These are phyloP conservation scores for Actenoides hombroni DNA, from an alignment of 2,113 vertebrate genomes.

Conservation along the genomic window DNA sequence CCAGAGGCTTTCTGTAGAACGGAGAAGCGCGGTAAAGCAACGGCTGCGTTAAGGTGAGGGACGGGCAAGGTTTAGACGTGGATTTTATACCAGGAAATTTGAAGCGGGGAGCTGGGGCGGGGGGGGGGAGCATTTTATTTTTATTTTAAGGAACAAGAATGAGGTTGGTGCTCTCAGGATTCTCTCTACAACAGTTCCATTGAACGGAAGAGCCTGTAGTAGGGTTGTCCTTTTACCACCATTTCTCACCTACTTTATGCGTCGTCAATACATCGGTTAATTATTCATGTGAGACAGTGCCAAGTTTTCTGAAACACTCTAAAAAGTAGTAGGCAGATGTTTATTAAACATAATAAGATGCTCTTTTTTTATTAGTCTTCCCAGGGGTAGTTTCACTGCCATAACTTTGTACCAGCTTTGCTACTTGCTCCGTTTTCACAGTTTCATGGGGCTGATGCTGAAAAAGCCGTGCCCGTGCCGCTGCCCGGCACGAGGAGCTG, in stretches of 20 bases:
- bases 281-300: neutral
- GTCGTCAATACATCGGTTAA: neutral
- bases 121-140: neutral
- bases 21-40: neutral
- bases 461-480: too few relatives aligned
- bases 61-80: fast-evolving
- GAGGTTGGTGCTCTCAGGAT: neutral
- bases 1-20: neutral
- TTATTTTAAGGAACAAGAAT: neutral
- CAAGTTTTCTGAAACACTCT: too few relatives aligned
- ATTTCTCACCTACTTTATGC: neutral
- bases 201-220: fast-evolving
- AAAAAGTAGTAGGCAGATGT: neutral
- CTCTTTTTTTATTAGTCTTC: neutral
- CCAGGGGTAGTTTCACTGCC: neutral
- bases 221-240: neutral
- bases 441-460: neutral
- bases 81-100: neutral
- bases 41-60: fast-evolving
- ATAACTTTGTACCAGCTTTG: fast-evolving
- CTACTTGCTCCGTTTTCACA: fast-evolving
- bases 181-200: neutral
- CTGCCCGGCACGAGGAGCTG: neutral
- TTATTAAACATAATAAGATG: fast-evolving
- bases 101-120: too few relatives aligned